phyloP scores from a whole-genome alignment of 92 coral and sea anemone species.

The Epizoanthus scotinus region DNA sequence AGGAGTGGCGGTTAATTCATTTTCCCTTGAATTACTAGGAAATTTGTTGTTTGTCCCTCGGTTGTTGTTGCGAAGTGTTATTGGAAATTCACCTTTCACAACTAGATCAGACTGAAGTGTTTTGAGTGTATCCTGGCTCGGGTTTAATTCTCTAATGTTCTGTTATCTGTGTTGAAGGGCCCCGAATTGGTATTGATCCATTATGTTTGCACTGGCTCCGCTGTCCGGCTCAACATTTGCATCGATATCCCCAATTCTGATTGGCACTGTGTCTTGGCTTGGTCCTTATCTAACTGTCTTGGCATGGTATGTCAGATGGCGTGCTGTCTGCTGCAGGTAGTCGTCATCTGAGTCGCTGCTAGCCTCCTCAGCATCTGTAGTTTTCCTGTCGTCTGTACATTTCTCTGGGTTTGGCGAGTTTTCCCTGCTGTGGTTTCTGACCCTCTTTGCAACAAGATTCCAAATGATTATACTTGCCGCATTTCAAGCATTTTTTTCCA shows the following conservation, averaged over 20 bases:
- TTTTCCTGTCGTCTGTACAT: conserved; percentile 23
- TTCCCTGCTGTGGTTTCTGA: conserved; percentile 1
- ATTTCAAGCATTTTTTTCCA: conserved; percentile 62
- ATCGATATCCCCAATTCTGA: conserved; percentile 63
- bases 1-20: conserved; percentile 56
- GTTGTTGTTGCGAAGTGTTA: conserved; percentile 39
- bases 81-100: neutral
- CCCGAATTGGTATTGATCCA: conserved; percentile 67
- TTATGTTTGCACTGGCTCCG: conserved; percentile 62
- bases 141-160: conserved; percentile 39
- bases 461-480: conserved; percentile 60
- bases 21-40: conserved; percentile 46
- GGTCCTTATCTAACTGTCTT: conserved; percentile 44
- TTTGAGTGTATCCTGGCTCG: conserved; percentile 38
- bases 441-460: conserved; percentile 49
- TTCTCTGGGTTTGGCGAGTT: too few species aligned
- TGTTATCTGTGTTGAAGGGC: conserved; percentile 61
- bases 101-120: conserved; percentile 36
- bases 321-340: conserved; percentile 32
- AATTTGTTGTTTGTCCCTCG: conserved; percentile 37
- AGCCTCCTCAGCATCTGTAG: conserved; percentile 13
- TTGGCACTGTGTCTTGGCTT: conserved; percentile 51
- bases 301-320: conserved; percentile 25
- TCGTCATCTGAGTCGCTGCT: conserved; percentile 50
- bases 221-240: conserved; percentile 62